Conservation (phyloP, 2,113 vertebrate species). For the Pelvicachromis taeniatus region DNA sequence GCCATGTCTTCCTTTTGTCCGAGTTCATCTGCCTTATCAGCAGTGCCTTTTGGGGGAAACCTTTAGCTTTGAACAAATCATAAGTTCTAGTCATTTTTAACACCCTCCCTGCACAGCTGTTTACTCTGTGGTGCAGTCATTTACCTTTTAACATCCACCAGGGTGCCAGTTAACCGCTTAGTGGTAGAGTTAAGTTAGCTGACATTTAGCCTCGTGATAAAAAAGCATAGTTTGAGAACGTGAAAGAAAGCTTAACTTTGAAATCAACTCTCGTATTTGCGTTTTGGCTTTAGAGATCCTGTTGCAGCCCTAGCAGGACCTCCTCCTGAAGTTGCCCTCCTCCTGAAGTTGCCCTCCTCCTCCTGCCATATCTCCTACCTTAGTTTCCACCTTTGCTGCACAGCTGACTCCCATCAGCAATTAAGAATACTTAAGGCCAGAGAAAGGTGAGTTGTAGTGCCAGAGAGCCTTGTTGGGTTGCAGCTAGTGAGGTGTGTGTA, state of each 20-base stretch:
- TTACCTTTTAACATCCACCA: neutral
- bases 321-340: too few species aligned
- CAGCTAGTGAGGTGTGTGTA: neutral
- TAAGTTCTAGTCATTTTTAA: neutral
- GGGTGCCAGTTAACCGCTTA: neutral
- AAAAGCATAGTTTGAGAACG: neutral
- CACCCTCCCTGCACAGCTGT: neutral
- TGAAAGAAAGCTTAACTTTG: neutral
- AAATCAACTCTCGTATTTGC: neutral
- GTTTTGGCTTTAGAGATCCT: neutral
- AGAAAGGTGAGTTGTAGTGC: neutral
- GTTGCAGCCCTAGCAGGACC: too few species aligned
- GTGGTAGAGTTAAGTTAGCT: neutral
- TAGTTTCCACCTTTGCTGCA: neutral
- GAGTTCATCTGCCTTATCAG: neutral
- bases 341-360: too few species aligned
- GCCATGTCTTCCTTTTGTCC: neutral
- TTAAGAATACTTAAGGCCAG: neutral
- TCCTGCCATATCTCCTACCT: neutral
- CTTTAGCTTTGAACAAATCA: neutral
- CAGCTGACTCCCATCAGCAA: neutral
- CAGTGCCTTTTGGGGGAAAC: neutral
- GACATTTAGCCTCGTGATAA: neutral
- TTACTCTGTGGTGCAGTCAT: neutral
- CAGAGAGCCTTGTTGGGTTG: neutral